Base-by-base conservation (phyloP, 2,113 vertebrate species). In the Sebastes schlegelii region DNA sequence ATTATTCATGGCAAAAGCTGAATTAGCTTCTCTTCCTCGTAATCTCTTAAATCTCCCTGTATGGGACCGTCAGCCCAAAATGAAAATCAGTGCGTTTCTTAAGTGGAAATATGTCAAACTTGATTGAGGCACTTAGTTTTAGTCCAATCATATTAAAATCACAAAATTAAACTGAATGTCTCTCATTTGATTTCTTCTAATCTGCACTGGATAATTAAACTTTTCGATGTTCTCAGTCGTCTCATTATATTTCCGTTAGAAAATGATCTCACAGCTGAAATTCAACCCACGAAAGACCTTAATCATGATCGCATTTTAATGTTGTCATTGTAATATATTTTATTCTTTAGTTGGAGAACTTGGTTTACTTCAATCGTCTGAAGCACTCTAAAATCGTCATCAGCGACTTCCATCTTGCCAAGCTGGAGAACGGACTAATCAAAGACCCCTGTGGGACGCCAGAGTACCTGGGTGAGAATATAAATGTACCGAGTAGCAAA, bases 331-430 rank as follows among this genome's bases (percentile, higher is more conserved):
- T 26, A 40, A 79, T 74, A 16, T 73, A 13, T 63, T 55, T 5
- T 61, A 51, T 14, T 71, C 69, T 79, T 17, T n/a, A 99, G 98
- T 89, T 99, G 95, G 98, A 99, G 93, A 99, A 99, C 91, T 92
- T 99, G 92, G 97, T 99, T 73, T 99, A 99, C 91, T 99, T 96
- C 89, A 99, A 99, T 85, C 97, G 98, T 42, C 95, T 99, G 93
- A 99, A 99, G 95, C 97, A 99, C 91, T 99, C 98, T 4, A 99
- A 99, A 96, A 99, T 99, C 0, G 98, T 99, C 89, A 99, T 99
- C 95, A 99, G 98, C 0, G 98, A 99, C 94, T 99, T 99, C 92
- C 98, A 99, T 79, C 93, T 99, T 89, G 98, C 98, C 85, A 99
- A 99, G 95, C 91, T 99, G 91, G 97, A 99, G 94, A 99, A 97